These are phyloP conservation scores for Didymodactylos carnosus DNA, from an alignment of 2,888 invertebrate species.

Conservation along the genomic window DNA sequence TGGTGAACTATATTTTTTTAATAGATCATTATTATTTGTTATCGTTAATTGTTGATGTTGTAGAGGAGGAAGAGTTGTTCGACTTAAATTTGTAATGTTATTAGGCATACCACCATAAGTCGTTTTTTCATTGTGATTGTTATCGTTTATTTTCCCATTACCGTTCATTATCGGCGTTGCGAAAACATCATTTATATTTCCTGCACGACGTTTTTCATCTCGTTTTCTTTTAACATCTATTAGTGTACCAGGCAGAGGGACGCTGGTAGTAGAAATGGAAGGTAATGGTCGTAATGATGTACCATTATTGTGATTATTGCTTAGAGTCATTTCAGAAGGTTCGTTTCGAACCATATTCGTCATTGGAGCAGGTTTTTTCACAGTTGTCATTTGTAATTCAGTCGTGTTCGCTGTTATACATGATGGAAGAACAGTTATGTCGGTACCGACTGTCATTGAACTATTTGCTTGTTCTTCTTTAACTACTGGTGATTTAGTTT, in stretches of 20 bases:
- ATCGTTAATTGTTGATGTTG: too few relatives aligned
- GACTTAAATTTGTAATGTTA: too few relatives aligned
- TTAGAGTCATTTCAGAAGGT: too few relatives aligned
- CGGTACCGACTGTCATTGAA: background rate
- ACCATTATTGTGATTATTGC: too few relatives aligned
- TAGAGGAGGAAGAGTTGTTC: too few relatives aligned
- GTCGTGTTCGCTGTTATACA: too few relatives aligned
- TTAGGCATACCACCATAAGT: background rate
- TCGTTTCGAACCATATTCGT: too few relatives aligned
- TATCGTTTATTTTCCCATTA: background rate
- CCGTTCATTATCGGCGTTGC: too few relatives aligned
- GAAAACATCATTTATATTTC: too few relatives aligned
- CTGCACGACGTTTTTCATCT: background rate
- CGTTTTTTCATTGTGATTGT: background rate
- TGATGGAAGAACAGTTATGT: background rate
- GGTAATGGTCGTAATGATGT: background rate
- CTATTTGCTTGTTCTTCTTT: background rate
- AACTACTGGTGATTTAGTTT: background rate
- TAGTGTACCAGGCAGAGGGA: background rate
- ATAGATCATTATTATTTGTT: background rate
- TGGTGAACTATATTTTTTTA: background rate
- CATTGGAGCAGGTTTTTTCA: background rate
- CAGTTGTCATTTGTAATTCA: background rate
- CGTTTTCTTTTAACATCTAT: background rate
- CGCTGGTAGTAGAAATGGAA: too few relatives aligned